Evolutionary conservation across 2,888 invertebrate genomes (phyloP), one percentile per base, ranked within the genome.

Genomic region (Synergus gifuensis): DNA sequence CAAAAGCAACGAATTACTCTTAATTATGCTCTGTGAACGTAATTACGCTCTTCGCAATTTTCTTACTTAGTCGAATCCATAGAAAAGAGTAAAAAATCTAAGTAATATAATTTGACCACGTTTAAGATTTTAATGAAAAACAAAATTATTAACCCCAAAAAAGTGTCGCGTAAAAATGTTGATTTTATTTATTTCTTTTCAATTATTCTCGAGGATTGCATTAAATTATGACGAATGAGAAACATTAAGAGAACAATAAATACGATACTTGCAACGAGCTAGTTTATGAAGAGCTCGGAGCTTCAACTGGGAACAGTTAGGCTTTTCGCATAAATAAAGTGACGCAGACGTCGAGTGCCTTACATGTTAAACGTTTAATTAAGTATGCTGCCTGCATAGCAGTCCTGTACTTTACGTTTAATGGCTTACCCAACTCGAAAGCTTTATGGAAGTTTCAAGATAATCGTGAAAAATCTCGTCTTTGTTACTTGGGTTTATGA

Each of bases 401-500:
- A 73, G 49, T 49, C 54, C 54, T 73, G 36, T 40, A 54, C 54
- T 40, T 73, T 40, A 54, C 54, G n/a, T 73, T 73, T 73, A 58
- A 73, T 54, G 54, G n/a, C 73, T 73, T 36, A 67, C 46, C 16
- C 28, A 73, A n/a, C 73, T 54, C n/a, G 36, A 54, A 73, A 73
- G 73, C 54, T 58, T 36, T 73, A 54, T 49, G 18, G 46, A 44
- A 44, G 22, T 67, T 67, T 46, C 18, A 67, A 40, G 54, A 54
- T 73, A 73, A 73, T 73, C 73, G 54, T 73, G 36, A 73, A 73
- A 22, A 73, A 49, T 9, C 49, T 73, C 36, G 36, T 49, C 9
- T 16, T 28, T 69, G 49, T 28, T 22, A 73, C 46, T 54, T 73
- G 36, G 36, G 36, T 16, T 73, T 73, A 73, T 40, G 54, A 73